Evolutionary conservation across 2,797 vertebrate species (phyloP), one percentile per base, ranked within the genome.

Genomic region (Siniperca obscura): DNA sequence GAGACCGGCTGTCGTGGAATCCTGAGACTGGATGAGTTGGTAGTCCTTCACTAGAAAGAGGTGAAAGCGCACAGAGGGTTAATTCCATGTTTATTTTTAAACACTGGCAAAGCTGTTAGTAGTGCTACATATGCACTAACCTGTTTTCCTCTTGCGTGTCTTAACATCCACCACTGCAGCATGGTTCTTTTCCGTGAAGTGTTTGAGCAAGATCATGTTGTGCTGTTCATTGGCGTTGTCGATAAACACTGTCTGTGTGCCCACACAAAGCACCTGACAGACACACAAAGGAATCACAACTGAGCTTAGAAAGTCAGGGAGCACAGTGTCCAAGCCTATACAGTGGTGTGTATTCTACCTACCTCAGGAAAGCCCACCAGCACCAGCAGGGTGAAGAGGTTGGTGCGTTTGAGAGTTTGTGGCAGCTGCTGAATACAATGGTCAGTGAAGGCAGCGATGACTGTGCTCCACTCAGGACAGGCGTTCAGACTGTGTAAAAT

Each of bases 361-460:
- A 99, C 98, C 97, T 99, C 97, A 21, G 98, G 98, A 87, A 99
- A 99, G 81, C 98, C 97, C 71, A 99, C 98, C 36, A 99, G 95
- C 80, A 99, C 98, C 76, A 99, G 87, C 72, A 99, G 89, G 12
- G 98, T 98, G 93, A 99, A 99, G 91, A 99, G 97, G 92, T 98
- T 99, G 92, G 97, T 98, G 91, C 97, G 97, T 84, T 97, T 97
- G 16, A 99, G 94, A 66, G 96, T 96, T 82, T 97, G 96, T 1
- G 98, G 98, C 76, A 99, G 95, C 90, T 99, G 97, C 82, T 96
- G 96, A 14, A 99, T 78, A 84, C 98, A 99, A 74, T 98, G 97
- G 89, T 99, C 97, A 2, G 98, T 98, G 95, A 98, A 99, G 67
- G 96, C 89, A 4, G 96, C 96, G 0, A 98, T 96, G 69, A 99